Conservation (phyloP, 2,888 invertebrate genomes). For the Chesias legatella region DNA sequence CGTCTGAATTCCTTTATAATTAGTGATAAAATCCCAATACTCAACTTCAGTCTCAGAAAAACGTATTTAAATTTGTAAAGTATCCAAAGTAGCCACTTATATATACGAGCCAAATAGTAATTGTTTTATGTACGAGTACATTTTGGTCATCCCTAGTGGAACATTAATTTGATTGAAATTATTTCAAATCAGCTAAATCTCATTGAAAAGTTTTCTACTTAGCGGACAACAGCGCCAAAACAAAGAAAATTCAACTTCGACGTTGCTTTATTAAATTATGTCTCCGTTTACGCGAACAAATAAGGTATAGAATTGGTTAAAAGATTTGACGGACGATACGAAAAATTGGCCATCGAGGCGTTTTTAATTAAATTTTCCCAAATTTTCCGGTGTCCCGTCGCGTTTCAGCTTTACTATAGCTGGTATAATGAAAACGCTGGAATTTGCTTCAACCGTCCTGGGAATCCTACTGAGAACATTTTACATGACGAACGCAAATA, state of each 20-base stretch:
- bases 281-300: neutral
- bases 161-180: conserved; percentile 2
- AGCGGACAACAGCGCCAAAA: neutral
- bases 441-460: conserved; percentile 44
- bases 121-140: neutral
- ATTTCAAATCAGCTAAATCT: neutral
- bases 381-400: conserved; percentile 41
- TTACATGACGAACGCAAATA: neutral
- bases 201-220: neutral
- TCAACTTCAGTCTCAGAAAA: neutral
- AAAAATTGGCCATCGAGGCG: conserved; percentile 39
- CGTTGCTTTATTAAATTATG: conserved; percentile 7
- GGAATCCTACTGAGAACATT: conserved; percentile 42
- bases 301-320: conserved; percentile 25
- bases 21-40: conserved; percentile 28
- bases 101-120: no score
- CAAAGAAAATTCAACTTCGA: conserved; percentile 5
- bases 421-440: conserved; percentile 62
- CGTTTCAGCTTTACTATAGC: conserved; percentile 60
- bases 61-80: no score
- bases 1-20: no score
- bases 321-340: conserved; percentile 28
- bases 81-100: no score
- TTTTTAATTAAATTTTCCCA: conserved; percentile 61
- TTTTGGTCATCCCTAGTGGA: neutral